Conservation (phyloP, 1,140 invertebrate species). For the Atta texana region DNA sequence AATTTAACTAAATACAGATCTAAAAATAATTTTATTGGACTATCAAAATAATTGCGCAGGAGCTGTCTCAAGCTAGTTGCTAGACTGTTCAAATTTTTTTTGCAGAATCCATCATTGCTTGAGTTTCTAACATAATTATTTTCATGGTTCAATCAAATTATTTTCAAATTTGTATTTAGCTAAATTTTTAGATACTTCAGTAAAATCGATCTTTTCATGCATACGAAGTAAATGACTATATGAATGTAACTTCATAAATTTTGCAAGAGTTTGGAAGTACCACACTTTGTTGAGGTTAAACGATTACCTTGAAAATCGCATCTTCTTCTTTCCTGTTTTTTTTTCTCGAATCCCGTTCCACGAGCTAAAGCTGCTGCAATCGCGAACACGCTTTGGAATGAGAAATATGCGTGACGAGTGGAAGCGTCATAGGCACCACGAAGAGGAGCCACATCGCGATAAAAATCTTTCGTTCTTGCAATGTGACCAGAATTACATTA, state of each 20-base stretch:
- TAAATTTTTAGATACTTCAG: too few relatives aligned
- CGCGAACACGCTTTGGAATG: slow-evolving; percentile 44
- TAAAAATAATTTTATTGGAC: too few relatives aligned
- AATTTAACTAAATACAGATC: too few relatives aligned
- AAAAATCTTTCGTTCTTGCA: slow-evolving; percentile 78
- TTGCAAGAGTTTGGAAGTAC: background rate
- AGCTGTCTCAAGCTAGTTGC: too few relatives aligned
- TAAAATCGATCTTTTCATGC: too few relatives aligned
- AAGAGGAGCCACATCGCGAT: slow-evolving; percentile 68
- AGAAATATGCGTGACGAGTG: slow-evolving; percentile 74
- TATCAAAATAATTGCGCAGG: too few relatives aligned
- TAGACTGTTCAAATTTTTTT: too few relatives aligned
- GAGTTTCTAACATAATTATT: too few relatives aligned
- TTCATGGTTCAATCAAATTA: too few relatives aligned
- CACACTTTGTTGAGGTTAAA: background rate
- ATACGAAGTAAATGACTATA: background rate
- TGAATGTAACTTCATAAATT: background rate
- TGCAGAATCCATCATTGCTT: too few relatives aligned
- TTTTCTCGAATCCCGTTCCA: slow-evolving; percentile 25
- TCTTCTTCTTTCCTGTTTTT: background rate
- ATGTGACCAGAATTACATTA: slow-evolving; percentile 84
- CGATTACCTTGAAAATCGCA: slow-evolving; percentile 1
- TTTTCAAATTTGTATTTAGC: too few relatives aligned
- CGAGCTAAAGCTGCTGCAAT: slow-evolving; percentile 23
- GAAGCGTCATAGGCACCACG: slow-evolving; percentile 74